Evolutionary conservation across 2,888 invertebrate species (phyloP).

Genomic region (Mystacides longicornis): DNA sequence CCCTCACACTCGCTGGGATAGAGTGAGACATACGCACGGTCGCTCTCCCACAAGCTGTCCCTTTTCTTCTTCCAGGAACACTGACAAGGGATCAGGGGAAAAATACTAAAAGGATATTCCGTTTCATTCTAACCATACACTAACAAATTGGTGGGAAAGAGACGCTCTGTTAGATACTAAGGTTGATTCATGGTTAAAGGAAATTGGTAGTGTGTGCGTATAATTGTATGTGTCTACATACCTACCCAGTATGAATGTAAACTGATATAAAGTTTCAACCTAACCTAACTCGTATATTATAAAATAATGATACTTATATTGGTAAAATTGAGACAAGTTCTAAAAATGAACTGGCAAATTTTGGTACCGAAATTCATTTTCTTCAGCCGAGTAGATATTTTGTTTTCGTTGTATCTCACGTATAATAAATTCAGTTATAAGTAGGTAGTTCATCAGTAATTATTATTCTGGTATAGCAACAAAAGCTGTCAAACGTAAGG

Average conservation of each 20-base stretch:
- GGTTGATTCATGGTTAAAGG: conserved; percentile 1
- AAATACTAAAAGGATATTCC: neutral
- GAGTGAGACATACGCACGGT: neutral
- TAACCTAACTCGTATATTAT: neutral
- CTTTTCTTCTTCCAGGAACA: neutral
- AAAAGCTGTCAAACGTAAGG: too few relatives aligned
- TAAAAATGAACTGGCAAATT: too few relatives aligned
- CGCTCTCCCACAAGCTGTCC: neutral
- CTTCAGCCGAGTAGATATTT: too few relatives aligned
- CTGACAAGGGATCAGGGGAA: neutral
- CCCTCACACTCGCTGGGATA: neutral
- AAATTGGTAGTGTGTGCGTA: neutral
- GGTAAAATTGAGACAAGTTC: too few relatives aligned
- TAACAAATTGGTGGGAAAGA: neutral
- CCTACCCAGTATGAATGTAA: too few relatives aligned
- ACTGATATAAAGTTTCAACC: too few relatives aligned
- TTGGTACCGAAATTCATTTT: too few relatives aligned
- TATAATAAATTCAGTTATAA: too few relatives aligned
- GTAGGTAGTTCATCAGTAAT: too few relatives aligned
- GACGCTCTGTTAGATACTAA: neutral
- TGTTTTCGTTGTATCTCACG: too few relatives aligned
- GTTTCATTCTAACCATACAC: neutral
- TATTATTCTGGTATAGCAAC: too few relatives aligned
- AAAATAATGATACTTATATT: too few relatives aligned
- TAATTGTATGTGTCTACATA: neutral